Evolutionary conservation across 2,888 invertebrate genomes (phyloP).

Genomic region (Sminthurides aquaticus): DNA sequence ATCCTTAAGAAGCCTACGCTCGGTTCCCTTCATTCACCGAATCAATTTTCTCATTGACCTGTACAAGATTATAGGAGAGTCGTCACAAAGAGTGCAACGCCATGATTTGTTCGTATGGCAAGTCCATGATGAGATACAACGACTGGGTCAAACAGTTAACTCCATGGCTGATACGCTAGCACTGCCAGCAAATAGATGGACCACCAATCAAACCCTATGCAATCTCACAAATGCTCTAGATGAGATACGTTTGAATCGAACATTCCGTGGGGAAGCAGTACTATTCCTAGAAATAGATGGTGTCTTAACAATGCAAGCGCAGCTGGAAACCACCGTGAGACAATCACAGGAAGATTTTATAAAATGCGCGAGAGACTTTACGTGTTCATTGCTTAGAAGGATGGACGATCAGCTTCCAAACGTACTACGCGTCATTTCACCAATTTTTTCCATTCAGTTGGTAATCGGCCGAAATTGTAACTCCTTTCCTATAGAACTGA

Average conservation of each 20-base stretch:
- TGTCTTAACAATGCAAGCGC: no score
- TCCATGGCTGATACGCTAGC: no score
- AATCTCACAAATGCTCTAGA: no score
- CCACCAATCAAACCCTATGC: no score
- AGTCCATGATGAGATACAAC: background rate
- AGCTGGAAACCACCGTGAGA: no score
- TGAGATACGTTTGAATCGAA: no score
- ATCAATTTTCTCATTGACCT: background rate
- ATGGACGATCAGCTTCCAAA: background rate
- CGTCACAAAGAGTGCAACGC: background rate
- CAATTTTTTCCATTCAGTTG: background rate
- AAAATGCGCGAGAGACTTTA: no score
- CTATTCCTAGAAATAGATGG: no score
- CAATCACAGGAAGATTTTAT: no score
- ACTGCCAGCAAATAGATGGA: no score
- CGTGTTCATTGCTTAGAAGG: background rate
- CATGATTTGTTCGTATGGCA: background rate
- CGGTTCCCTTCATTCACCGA: background rate
- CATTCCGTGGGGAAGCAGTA: no score
- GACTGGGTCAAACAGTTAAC: background rate
- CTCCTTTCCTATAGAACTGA: background rate
- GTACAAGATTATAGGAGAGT: background rate
- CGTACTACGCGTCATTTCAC: background rate
- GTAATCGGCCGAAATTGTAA: background rate
- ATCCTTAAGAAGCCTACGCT: background rate